Evolutionary conservation across 2,888 invertebrate genomes (phyloP), one percentile per base, ranked within the genome.

Genomic region (Macaria liturata): DNA sequence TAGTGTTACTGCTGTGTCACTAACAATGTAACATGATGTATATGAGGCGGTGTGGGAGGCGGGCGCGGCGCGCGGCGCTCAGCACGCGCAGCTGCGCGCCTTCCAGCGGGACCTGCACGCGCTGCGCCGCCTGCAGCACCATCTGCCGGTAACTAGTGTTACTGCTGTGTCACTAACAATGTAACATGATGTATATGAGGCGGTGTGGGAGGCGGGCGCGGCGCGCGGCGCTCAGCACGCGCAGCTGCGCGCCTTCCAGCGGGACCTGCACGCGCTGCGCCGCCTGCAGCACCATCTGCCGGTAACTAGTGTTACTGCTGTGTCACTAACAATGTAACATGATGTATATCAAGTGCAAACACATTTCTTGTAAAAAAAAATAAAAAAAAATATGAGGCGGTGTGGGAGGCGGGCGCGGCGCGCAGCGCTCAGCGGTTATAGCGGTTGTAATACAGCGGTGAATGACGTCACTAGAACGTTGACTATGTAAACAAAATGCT

Each of bases 41-140:
- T 20, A 20, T 20, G 20, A 20, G 20, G 20, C 20, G 20, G 20
- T 98, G 61, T 99, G 99, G 99, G 96, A 98, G 83, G 93, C 93
- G 69, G 57, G 70, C 37, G 76, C 64, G 20, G 4, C 61, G n/a
- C 32, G 50, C n/a, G 93, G 94, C 46, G 95, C 95, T 30, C 90
- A 95, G 3, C 94, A 93, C 61, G 88, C 93, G 9, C 94, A 95
- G 67, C 93, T 98, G 46, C 93, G 95, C 52, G 95, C 95, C 65
- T 98, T 98, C 89, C 97, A 98, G 83, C 94, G 95, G 40, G 98
- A 98, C 87, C 90, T 98, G 71, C 95, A 96, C 69, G 96, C 97
- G 9, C 89, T 99, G 64, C 92, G 97, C 62, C 95, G 95, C 64
- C 93, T 98, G 49, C 95, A 97, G 32, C 96, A 97, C 79, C 94